phyloP scores from a whole-genome alignment of 2,113 vertebrate genomes.

The Orycteropus afer region DNA sequence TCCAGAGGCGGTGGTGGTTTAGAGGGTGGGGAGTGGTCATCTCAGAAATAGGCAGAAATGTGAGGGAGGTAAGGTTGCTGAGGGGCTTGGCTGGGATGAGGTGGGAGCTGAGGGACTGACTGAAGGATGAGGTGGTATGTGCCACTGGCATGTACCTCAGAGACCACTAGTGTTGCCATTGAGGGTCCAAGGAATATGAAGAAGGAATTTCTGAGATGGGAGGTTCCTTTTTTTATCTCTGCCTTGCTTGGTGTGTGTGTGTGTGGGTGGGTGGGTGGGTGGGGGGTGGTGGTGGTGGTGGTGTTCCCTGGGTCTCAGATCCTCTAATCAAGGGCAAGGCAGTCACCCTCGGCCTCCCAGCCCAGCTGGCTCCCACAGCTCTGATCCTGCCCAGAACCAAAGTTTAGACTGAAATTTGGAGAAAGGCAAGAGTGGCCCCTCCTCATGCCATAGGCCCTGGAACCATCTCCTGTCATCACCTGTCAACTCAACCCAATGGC shows the following conservation, averaged over 20 bases:
- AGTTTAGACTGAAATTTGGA: not conserved
- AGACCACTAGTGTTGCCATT: not conserved
- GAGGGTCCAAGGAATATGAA: not conserved
- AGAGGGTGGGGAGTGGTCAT: not conserved
- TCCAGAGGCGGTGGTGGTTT: not conserved
- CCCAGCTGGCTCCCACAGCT: not conserved
- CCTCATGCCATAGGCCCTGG: not conserved
- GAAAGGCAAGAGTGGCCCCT: not conserved
- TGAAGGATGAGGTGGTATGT: not conserved
- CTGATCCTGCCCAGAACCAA: not conserved
- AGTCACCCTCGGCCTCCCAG: not conserved
- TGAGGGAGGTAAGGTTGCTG: not conserved
- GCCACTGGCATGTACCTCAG: not conserved
- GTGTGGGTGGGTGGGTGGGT: too few species aligned
- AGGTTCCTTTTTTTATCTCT: not conserved
- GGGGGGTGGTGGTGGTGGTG: too few species aligned
- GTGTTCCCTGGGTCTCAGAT: not conserved
- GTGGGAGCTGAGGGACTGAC: not conserved
- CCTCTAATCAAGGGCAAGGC: not conserved
- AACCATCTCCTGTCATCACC: not conserved
- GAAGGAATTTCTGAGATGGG: not conserved
- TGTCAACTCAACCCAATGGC: not conserved
- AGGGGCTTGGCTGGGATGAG: not conserved
- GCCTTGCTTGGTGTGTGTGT: too few species aligned
- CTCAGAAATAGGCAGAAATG: not conserved